phyloP scores from a whole-genome alignment of 2,113 vertebrate genomes.

The Oophaga pumilio region DNA sequence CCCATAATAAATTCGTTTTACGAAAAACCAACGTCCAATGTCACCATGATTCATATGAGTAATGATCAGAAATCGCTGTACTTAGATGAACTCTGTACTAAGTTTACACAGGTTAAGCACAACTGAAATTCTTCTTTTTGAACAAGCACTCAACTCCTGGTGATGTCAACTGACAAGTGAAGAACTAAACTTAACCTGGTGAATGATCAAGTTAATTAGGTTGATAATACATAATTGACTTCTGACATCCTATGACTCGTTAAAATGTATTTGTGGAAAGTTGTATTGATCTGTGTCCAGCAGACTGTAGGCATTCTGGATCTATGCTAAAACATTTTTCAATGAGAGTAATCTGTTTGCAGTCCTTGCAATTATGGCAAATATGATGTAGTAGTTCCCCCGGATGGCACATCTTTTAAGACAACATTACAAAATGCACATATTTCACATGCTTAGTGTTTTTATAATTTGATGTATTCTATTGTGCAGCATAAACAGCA shows the following conservation, averaged over 20 bases:
- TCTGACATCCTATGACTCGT: neutral
- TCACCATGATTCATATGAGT: conserved; percentile 33
- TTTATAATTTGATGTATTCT: neutral
- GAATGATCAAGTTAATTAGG: neutral
- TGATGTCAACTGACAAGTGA: neutral
- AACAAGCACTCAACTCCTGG: neutral
- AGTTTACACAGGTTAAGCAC: neutral
- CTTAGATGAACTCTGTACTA: conserved; percentile 7
- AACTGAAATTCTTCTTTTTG: neutral
- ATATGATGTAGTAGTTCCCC: neutral
- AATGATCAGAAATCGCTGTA: conserved; percentile 29
- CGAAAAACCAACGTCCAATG: conserved; percentile 28
- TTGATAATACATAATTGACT: neutral
- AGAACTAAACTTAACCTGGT: neutral
- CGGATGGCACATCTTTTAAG: neutral
- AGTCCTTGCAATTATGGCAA: neutral
- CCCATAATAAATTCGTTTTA: conserved; percentile 47
- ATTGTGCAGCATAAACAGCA: neutral
- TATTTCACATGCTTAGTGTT: neutral
- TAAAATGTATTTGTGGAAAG: neutral
- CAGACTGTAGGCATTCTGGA: neutral
- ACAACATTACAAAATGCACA: neutral
- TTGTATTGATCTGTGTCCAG: conserved; percentile 2
- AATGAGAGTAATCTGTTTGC: neutral
- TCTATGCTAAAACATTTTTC: neutral